Percentiles rank a stretch among this genome's conserved stretches.
Conservation (phyloP, 2,888 invertebrate genomes). For the Hemistola chrysoprasaria region DNA sequence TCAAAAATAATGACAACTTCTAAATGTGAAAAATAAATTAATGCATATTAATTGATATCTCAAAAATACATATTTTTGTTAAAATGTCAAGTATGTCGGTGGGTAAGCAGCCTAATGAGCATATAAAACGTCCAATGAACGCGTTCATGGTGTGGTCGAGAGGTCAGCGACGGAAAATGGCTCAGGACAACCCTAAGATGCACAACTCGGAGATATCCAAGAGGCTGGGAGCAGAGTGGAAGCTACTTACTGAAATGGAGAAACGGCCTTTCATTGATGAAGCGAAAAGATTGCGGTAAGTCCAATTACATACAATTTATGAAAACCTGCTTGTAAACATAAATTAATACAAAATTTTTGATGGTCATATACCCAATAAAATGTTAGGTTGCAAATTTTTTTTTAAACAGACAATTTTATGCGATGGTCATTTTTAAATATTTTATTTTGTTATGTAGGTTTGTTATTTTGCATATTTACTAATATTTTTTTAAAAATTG, state of each 20-base stretch:
- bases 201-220: slow-evolving; percentile 96
- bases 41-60: slow-evolving; percentile 11
- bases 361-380: too few species aligned
- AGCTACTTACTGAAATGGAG: slow-evolving; percentile 91
- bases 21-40: not conserved
- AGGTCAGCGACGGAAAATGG: slow-evolving; percentile 94
- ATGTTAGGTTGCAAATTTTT: too few species aligned
- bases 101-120: slow-evolving; percentile 82
- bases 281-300: slow-evolving; percentile 92
- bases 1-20: not conserved
- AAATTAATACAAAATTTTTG: not conserved
- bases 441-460: too few species aligned
- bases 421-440: too few species aligned
- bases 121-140: slow-evolving; percentile 97
- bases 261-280: slow-evolving; percentile 96
- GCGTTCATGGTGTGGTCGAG: slow-evolving; percentile 98
- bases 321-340: not conserved
- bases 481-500: too few species aligned
- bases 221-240: slow-evolving; percentile 94
- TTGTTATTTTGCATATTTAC: too few species aligned
- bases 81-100: slow-evolving; percentile 55
- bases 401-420: too few species aligned
- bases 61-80: slow-evolving; percentile 8
- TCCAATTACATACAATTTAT: too few species aligned
- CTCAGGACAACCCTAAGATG: slow-evolving; percentile 97